These are phyloP conservation scores for Neoascia interrupta DNA, from an alignment of 2,888 invertebrate species.

Conservation along the genomic window DNA sequence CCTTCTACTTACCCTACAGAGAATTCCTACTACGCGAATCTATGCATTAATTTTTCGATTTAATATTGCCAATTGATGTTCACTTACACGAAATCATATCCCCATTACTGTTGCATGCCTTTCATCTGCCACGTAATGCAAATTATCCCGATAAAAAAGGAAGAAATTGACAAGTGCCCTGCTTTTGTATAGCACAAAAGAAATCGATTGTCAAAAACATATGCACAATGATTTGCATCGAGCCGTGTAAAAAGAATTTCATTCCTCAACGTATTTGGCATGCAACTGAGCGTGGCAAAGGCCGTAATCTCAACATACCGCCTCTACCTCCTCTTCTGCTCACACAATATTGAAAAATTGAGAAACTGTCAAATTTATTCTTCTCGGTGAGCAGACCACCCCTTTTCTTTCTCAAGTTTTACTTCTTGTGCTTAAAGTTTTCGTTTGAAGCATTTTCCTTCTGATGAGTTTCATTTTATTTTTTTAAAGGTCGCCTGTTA, in stretches of 20 bases:
- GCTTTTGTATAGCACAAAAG: conserved; percentile 52
- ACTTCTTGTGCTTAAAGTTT: too few species aligned
- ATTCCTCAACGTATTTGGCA: conserved; percentile 53
- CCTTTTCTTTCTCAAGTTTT: too few species aligned
- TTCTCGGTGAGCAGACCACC: too few species aligned
- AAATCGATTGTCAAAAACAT: conserved; percentile 63
- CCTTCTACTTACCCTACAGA: neutral
- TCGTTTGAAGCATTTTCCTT: too few species aligned
- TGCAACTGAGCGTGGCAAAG: conserved; percentile 38
- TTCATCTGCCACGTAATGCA: too few species aligned
- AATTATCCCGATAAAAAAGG: neutral
- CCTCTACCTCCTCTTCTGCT: neutral
- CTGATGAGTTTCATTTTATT: too few species aligned
- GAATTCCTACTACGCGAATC: too few species aligned
- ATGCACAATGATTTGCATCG: conserved; percentile 47
- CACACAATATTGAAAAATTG: conserved; percentile 47
- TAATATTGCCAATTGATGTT: conserved; percentile 54
- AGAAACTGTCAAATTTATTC: conserved; percentile 55
- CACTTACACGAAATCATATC: conserved; percentile 48
- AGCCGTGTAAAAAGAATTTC: conserved; percentile 29
- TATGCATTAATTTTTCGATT: conserved; percentile 38
- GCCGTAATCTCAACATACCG: conserved; percentile 37
- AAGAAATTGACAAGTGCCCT: conserved; percentile 51
- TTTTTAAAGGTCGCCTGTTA: too few species aligned
- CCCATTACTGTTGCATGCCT: conserved; percentile 26